Evolutionary conservation across 2,113 vertebrate species (phyloP).

Genomic region (Ammodytes dubius): DNA sequence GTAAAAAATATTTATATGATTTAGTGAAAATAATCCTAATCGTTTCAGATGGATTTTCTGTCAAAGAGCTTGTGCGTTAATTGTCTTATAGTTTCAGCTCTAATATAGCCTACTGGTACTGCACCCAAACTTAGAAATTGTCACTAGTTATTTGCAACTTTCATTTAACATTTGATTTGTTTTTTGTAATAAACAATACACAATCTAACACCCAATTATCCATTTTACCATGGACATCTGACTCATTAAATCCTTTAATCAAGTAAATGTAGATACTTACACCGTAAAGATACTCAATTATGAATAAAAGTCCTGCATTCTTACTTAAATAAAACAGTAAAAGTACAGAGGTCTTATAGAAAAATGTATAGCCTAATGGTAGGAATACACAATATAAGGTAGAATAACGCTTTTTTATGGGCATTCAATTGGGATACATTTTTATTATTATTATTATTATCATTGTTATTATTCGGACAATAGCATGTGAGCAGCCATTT

Average conservation of each 20-base stretch:
- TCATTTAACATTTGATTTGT: background rate
- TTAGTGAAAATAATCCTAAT: background rate
- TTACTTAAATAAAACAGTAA: background rate
- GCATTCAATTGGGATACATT: background rate
- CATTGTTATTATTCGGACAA: background rate
- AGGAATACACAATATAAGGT: background rate
- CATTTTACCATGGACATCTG: background rate
- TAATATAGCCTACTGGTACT: background rate
- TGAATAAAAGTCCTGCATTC: background rate
- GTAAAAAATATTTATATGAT: background rate
- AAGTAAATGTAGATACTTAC: background rate
- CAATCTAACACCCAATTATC: background rate
- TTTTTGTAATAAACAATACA: background rate
- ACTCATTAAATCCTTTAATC: background rate
- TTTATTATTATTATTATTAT: background rate
- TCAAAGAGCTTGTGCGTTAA: background rate
- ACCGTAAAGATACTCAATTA: background rate
- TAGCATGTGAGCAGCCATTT: background rate
- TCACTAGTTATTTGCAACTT: background rate
- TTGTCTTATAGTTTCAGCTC: background rate
- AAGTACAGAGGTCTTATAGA: background rate
- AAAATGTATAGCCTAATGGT: background rate
- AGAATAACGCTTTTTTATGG: background rate
- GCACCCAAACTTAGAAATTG: background rate
- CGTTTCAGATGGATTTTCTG: background rate